Evolutionary conservation across 2,888 invertebrate species (phyloP), one percentile per base, ranked within the genome.

Genomic region (Cylloceria caligata): DNA sequence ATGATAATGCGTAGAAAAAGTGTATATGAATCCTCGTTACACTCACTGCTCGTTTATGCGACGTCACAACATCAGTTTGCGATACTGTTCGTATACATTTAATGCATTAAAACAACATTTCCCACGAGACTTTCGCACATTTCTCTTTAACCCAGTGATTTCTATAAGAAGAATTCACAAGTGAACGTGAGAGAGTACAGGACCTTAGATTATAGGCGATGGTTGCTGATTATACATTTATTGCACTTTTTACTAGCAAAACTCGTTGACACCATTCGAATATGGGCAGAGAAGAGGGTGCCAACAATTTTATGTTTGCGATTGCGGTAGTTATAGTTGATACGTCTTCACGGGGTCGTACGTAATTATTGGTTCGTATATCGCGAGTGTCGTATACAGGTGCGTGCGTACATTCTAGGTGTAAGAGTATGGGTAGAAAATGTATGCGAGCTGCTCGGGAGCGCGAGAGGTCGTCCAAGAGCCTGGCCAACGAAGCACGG

Each of bases 401-500:
- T 19, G 42, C n/a, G n/a, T 16, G 7, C 21, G 19, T 36, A 13
- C 21, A n/a, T 45, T 27, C 7, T 27, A 13, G 19, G 19, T 65
- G 24, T 49, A 34, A 47, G 27, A 49, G 49, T 57, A 67, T 30
- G 34, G 49, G 30, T 67, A 65, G 47, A 73, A 62, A 73, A 64
- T 80, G 3, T 65, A 69, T 42, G 72, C 49, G 49, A 73, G 21
- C 30, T 45, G 49, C 21, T 77, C 73, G 55, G 39, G 60, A 34
- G 55, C n/a, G 62, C 60, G 64, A 73, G 80, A 77, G 80, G 85
- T 81, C 76, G 79, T 73, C 83, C 75, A 79, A 75, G 80, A 78
- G 79, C 82, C 69, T 77, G 78, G 79, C 81, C 81, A 83, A 77
- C 82, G 77, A 77, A 83, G 77, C 79, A 49, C 69, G 83, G 78